Base-by-base conservation (phyloP, 2,113 vertebrate genomes). In the Prolemur simus region DNA sequence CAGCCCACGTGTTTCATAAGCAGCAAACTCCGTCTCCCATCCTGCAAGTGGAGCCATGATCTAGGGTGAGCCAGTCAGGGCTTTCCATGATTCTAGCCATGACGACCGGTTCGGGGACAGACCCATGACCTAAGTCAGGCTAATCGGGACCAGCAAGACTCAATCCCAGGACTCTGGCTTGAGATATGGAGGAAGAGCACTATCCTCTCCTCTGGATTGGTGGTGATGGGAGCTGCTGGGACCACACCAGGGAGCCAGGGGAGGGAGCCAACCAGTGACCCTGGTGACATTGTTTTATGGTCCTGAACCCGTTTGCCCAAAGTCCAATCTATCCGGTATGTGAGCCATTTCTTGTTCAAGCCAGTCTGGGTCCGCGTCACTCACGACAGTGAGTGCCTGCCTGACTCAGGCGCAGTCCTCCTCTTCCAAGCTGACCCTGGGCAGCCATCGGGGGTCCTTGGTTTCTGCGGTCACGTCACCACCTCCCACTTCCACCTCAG, bases 371-470 rank as follows among this genome's bases (percentile, higher is more conserved):
- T 34, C 69, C 23, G 20, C 20, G 66, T 25, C 80, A 12, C 54
- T 89, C 39, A 25, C 71, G 54, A 25, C 17, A 52, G 20, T 6
- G 84, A 39, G 64, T 76, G 66, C 49, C 47, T 18, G 4, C 34
- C 49, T 23, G 11, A 47, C 47, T 80, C 42, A 49, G 73, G 42
- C 15, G 10, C 52, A 5, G 14, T 42, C 12, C 2, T 64, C 45
- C 10, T 80, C 56, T 2, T 81, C 29, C 2, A 1, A 32, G 39
- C 58, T 27, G 73, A n/a, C 47, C 64, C 2, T 8, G 34, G 56
- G 12, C 2, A 3, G 39, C 2, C 66, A 14, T 34, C 34, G 27
- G 0, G 0, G 6, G 14, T 47, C 64, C 29, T 39, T 1, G 7
- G 27, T 32, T 25, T 78, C 60, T 73, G 63, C 37, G 6, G 63